Base-by-base conservation (phyloP, 2,797 vertebrate genomes). In the Semaprochilodus insignis region DNA sequence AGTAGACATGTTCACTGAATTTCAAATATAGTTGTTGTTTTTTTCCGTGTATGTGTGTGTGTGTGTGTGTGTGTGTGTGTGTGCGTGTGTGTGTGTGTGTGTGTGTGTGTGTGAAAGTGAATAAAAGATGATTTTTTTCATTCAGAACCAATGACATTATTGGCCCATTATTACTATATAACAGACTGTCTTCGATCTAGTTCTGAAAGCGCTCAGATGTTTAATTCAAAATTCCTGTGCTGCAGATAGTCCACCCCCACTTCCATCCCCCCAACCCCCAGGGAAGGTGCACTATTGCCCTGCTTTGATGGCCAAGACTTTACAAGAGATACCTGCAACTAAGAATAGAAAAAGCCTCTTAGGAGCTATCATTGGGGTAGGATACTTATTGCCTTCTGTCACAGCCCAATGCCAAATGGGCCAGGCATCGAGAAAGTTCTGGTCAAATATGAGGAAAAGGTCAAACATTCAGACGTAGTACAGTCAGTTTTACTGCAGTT, bases 311-410 rank as follows among this genome's bases (percentile, higher is more conserved):
- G 8, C 48, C 67, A 31, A 31, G 55, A 48, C 48, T 21, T 66
- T 81, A 67, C 52, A 75, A 65, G 51, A 27, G 74, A 66, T 86
- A 70, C 81, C 78, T 88, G 81, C 86, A 88, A 87, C 90, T 77
- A 76, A 88, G 86, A 91, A 91, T 88, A 91, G 87, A 82, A 89
- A 92, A 94, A 92, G 87, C 92, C 87, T 91, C 90, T 92, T 92
- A 94, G 89, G 86, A 59, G 82, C 86, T 80, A 83, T 85, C 87
- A 88, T 60, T 67, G 72, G 76, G 66, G 83, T 73, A 88, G 91
- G 90, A 90, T 63, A 65, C 82, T 51, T 77, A 48, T 72, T 88
- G 87, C 85, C 80, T 88, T 81, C 85, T 88, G 87, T 84, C 65
- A 6, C 74, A 85, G 76, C 59, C 70, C 63, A 54, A 67, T 84